Percentiles rank a stretch among this genome's conserved stretches.
These are phyloP conservation scores for Leptopilina syphax DNA, from an alignment of 2,888 invertebrate species.

Conservation along the genomic window DNA sequence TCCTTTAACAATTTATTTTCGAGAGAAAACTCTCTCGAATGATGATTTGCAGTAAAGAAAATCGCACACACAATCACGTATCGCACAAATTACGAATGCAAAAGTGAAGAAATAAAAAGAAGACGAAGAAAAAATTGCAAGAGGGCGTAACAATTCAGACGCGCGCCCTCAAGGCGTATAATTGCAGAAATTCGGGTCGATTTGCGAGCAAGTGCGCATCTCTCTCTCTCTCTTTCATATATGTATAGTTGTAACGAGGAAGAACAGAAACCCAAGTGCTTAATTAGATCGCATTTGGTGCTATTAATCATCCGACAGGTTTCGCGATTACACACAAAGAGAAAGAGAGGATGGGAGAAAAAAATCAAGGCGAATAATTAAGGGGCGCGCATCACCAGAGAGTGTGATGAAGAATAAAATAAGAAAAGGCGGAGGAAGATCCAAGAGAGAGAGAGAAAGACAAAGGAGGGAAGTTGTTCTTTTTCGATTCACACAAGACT, in stretches of 20 bases:
- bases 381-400: slow-evolving; percentile 40
- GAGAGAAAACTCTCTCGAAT: too few species aligned
- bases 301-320: slow-evolving; percentile 66
- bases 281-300: slow-evolving; percentile 66
- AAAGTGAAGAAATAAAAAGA: not conserved
- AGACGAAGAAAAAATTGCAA: not conserved
- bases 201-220: not conserved
- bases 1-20: too few species aligned
- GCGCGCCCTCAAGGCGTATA: slow-evolving; percentile 14
- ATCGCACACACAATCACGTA: too few species aligned
- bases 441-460: not conserved
- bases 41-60: not conserved
- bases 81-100: not conserved
- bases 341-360: too few species aligned
- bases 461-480: slow-evolving; percentile 40
- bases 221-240: not conserved
- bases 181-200: slow-evolving; percentile 32
- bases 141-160: slow-evolving; percentile 7
- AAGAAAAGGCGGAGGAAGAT: slow-evolving; percentile 33
- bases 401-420: slow-evolving; percentile 5
- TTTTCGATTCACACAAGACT: slow-evolving; percentile 6
- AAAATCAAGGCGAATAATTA: slow-evolving; percentile 47
- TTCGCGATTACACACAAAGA: slow-evolving; percentile 49
- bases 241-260: slow-evolving; percentile 38
- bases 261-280: slow-evolving; percentile 46